Evolutionary conservation across 2,797 vertebrate genomes (phyloP).

Genomic region (Morelia viridis): DNA sequence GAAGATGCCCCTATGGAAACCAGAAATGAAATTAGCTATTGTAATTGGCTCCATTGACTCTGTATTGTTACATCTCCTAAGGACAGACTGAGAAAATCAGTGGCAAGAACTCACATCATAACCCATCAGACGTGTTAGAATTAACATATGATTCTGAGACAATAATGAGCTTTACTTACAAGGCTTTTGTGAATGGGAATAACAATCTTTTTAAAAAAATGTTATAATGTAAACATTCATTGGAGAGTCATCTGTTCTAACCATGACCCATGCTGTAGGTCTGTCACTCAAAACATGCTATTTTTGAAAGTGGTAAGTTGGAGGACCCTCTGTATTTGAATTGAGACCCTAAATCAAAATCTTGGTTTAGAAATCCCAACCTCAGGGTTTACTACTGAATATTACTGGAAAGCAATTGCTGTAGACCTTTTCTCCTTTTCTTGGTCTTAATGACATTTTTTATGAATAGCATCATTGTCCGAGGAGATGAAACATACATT

Average conservation of each 20-base stretch:
- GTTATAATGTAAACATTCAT: not conserved
- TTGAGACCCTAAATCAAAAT: too few relatives aligned
- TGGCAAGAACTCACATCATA: slow-evolving; percentile 31
- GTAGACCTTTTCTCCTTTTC: too few relatives aligned
- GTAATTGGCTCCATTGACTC: not conserved
- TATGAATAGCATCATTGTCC: too few relatives aligned
- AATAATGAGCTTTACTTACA: too few relatives aligned
- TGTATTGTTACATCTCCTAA: slow-evolving; percentile 8
- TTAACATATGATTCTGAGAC: slow-evolving; percentile 37
- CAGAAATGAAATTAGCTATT: not conserved
- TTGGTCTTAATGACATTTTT: too few relatives aligned
- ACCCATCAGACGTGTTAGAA: slow-evolving; percentile 46
- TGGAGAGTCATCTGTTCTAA: not conserved
- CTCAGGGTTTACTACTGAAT: too few relatives aligned
- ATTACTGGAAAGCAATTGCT: too few relatives aligned
- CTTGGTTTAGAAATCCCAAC: too few relatives aligned
- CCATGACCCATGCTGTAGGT: not conserved
- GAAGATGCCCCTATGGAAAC: not conserved
- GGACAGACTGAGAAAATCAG: slow-evolving; percentile 28
- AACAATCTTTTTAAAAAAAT: not conserved
- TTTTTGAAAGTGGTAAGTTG: not conserved
- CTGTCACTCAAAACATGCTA: not conserved
- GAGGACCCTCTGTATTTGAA: too few relatives aligned
- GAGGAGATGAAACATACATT: too few relatives aligned
- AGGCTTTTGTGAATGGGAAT: not conserved